Conservation (phyloP, 2,113 vertebrate species). For the Atrichornis clamosus region DNA sequence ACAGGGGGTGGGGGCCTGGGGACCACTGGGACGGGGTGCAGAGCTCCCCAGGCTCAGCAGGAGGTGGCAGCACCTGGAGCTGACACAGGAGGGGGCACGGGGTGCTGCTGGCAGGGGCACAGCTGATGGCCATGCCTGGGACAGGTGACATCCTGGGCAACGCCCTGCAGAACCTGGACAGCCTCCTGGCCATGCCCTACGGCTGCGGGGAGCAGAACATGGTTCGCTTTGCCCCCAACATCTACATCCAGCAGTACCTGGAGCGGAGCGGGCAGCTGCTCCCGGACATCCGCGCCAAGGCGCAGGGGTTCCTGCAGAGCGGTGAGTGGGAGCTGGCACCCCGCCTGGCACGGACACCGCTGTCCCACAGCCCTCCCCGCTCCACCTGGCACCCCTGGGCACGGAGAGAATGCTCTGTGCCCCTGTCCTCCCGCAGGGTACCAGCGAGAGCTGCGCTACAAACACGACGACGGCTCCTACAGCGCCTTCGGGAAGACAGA, state of each 20-base stretch:
- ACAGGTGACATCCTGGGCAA: slow-evolving; percentile 71
- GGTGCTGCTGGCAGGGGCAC: background rate
- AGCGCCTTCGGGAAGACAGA: slow-evolving; percentile 78
- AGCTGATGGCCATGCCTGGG: background rate
- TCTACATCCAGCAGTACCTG: slow-evolving; percentile 81
- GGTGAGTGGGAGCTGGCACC: background rate
- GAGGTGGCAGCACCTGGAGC: rapidly evolving
- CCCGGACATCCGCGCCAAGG: background rate
- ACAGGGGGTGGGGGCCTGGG: rapidly evolving
- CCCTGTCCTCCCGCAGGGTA: slow-evolving; percentile 62
- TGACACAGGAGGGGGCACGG: rapidly evolving
- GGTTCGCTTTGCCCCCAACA: slow-evolving; percentile 81
- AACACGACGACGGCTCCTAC: slow-evolving; percentile 78
- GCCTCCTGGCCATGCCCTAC: slow-evolving; percentile 71
- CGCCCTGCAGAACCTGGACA: slow-evolving; percentile 73
- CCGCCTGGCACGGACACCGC: background rate
- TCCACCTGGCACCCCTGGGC: no score
- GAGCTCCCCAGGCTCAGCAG: background rate
- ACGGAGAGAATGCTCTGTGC: rapidly evolving
- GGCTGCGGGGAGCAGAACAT: slow-evolving; percentile 85
- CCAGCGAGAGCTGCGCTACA: slow-evolving; percentile 80
- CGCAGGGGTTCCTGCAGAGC: background rate
- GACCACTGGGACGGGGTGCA: no score
- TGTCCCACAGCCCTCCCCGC: background rate
- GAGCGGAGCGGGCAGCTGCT: slow-evolving; percentile 72